Base-by-base conservation (phyloP, 2,888 invertebrate species). In the Tenthredo amoena region DNA sequence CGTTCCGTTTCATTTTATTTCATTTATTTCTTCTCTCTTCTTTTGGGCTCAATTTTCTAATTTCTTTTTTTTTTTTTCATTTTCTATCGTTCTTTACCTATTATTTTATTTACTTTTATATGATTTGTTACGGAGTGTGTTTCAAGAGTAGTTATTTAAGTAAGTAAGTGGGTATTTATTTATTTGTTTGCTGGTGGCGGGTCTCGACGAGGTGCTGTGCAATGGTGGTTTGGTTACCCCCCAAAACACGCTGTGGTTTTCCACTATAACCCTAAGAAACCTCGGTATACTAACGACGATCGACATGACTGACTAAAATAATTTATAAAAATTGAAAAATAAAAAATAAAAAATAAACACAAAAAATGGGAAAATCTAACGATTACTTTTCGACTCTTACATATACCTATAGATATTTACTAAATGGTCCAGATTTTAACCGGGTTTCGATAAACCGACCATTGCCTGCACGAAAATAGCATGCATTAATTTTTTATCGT, bases 401-500 rank as follows among this genome's bases (percentile, higher is more conserved):
- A 50, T 31, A 26, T 21, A 76, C 50, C 15, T 68, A 62, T 9
- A n/a, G 15, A 74, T 43, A n/a, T n/a, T n/a, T n/a, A 76, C 4
- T 12, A 50, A 34, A 50, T 43, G 62, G 81, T 62, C 40, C n/a
- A 68, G 21, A 83, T 68, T 83, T 83, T 9, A 47, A 47, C 71
- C 47, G 83, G 83, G 83, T 68, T 83, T 68, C 68, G 34, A 86
- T 89, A 90, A 90, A 90, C 89, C 90, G 90, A 89, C 87, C 89
- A 82, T 86, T 87, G 77, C 81, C 86, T 81, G 84, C 84, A 85
- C 87, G 88, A 86, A 85, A 87, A 89, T 86, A 86, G 84, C 84
- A 87, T 85, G 86, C 89, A 87, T 91, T 89, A 89, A 90, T 90
- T 89, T 91, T 91, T 91, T 86, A 91, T 88, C 86, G 87, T 83